These are phyloP conservation scores for Caenorhabditis virilis DNA, from an alignment of 2,888 invertebrate genomes.

Conservation along the genomic window DNA sequence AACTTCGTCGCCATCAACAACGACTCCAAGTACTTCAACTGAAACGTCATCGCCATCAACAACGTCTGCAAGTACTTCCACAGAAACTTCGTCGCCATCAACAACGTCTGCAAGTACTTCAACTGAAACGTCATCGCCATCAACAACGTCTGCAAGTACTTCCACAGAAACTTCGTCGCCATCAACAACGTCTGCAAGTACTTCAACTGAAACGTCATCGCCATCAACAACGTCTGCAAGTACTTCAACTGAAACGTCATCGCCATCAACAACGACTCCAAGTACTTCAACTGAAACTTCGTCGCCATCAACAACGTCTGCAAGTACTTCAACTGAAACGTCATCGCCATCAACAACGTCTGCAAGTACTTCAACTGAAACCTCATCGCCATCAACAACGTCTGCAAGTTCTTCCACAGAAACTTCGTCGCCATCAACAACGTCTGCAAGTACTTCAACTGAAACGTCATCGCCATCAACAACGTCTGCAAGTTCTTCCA, in stretches of 20 bases:
- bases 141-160: too few relatives aligned
- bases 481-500: constrained; percentile 5
- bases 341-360: constrained; percentile 8
- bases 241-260: constrained; percentile 17
- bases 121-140: too few relatives aligned
- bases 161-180: constrained; percentile 9
- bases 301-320: constrained; percentile 8
- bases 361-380: constrained; percentile 8
- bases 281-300: constrained; percentile 6
- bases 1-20: too few relatives aligned
- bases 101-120: too few relatives aligned
- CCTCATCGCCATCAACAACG: constrained; percentile 5
- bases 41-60: too few relatives aligned
- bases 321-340: constrained; percentile 6
- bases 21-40: too few relatives aligned
- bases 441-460: constrained; percentile 4
- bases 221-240: constrained; percentile 13
- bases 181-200: constrained; percentile 8
- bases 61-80: too few relatives aligned
- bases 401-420: constrained; percentile 6
- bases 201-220: constrained; percentile 6
- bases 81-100: too few relatives aligned
- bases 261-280: constrained; percentile 8
- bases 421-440: constrained; percentile 1
- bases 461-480: constrained; percentile 6